A percentile compares a stretch with the other conserved stretches of the same genome.
phyloP scores from a whole-genome alignment of 2,888 invertebrate genomes.

The Caenorhabditis macrosperma region DNA sequence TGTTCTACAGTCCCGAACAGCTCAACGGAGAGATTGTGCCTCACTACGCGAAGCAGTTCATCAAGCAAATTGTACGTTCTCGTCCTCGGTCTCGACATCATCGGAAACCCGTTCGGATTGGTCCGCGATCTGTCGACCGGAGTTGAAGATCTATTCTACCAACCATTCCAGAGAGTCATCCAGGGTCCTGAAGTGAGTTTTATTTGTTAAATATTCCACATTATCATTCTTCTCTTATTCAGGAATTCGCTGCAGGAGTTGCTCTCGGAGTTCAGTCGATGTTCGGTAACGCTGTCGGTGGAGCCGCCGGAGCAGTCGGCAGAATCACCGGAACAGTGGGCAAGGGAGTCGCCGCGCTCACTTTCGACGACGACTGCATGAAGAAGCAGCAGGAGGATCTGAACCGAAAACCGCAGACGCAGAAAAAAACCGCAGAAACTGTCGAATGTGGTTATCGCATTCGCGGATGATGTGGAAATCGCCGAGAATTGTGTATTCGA shows the following conservation, averaged over 20 bases:
- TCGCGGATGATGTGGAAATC: constrained; percentile 76
- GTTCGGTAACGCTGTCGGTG: constrained; percentile 90
- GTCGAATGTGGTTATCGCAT: constrained; percentile 86
- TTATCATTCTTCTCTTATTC: constrained; percentile 6
- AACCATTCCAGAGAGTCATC: constrained; percentile 98
- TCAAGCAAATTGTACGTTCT: constrained; percentile 88
- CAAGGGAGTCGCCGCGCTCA: constrained; percentile 92
- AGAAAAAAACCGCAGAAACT: too few species aligned
- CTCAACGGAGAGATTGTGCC: constrained; percentile 88
- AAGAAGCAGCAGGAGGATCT: constrained; percentile 91
- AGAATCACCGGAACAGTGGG: constrained; percentile 85
- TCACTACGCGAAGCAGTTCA: constrained; percentile 92
- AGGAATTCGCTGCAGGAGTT: constrained; percentile 96
- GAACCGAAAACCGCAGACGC: constrained; percentile 87
- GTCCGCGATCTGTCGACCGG: constrained; percentile 95
- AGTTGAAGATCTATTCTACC: constrained; percentile 98
- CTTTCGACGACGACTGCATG: constrained; percentile 95
- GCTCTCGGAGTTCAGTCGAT: constrained; percentile 93
- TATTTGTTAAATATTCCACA: not conserved
- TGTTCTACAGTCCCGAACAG: constrained; percentile 92
- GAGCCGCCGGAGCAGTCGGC: constrained; percentile 96
- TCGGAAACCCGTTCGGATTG: constrained; percentile 98
- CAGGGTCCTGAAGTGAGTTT: constrained; percentile 90
- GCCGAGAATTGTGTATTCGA: constrained; percentile 84
- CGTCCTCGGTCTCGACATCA: constrained; percentile 95